Evolutionary conservation across 2,888 invertebrate genomes (phyloP).

Genomic region (Hololepta plana): DNA sequence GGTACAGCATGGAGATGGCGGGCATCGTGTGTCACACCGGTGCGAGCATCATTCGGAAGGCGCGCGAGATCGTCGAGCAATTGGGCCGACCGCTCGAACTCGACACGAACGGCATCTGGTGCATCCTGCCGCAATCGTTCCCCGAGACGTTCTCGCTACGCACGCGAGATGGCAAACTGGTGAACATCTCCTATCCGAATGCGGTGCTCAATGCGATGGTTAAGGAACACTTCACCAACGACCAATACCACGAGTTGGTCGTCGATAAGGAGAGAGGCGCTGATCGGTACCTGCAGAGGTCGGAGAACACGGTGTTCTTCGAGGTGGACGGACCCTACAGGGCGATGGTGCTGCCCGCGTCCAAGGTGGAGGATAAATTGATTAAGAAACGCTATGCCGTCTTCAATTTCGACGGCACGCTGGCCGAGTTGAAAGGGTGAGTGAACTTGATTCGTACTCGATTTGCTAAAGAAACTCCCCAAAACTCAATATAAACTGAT

Average conservation of each 20-base stretch:
- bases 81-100: slow-evolving; percentile 85
- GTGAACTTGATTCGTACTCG: too few relatives aligned
- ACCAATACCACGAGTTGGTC: slow-evolving; percentile 83
- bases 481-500: too few relatives aligned
- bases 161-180: slow-evolving; percentile 66
- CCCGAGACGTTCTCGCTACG: slow-evolving; percentile 84
- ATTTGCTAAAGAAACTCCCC: too few relatives aligned
- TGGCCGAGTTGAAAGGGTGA: slow-evolving; percentile 90
- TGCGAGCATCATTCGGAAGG: slow-evolving; percentile 88
- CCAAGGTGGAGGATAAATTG: slow-evolving; percentile 96
- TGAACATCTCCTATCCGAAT: slow-evolving; percentile 91
- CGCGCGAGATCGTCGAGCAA: slow-evolving; percentile 90
- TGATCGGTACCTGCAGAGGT: slow-evolving; percentile 50
- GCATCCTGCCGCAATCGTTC: slow-evolving; percentile 88
- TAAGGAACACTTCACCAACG: slow-evolving; percentile 93
- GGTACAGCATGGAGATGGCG: slow-evolving; percentile 99
- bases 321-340: slow-evolving; percentile 98
- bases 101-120: slow-evolving; percentile 99
- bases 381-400: slow-evolving; percentile 97
- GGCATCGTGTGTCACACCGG: slow-evolving; percentile 98
- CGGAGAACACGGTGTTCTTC: slow-evolving; percentile 97
- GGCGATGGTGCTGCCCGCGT: slow-evolving; percentile 96
- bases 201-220: slow-evolving; percentile 92
- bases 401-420: slow-evolving; percentile 91
- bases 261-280: slow-evolving; percentile 40